Conservation (phyloP, 2,797 vertebrate genomes). For the Loriculus beryllinus region DNA sequence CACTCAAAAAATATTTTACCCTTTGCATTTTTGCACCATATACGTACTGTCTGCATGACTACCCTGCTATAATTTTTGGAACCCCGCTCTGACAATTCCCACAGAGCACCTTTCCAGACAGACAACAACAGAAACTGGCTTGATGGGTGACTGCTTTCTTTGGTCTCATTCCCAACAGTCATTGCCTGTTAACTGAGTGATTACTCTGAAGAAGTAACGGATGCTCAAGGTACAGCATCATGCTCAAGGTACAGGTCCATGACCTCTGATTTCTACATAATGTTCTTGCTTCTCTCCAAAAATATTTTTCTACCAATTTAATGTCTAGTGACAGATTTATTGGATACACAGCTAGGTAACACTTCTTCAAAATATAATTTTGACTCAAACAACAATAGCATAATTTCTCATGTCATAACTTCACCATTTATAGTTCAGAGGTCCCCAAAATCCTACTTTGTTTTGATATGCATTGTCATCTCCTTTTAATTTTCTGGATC, state of each 20-base stretch:
- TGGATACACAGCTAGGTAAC: neutral
- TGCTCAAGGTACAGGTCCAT: neutral
- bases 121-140: neutral
- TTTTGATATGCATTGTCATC: neutral
- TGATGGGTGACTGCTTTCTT: neutral
- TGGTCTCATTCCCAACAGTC: neutral
- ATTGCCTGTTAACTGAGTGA: neutral
- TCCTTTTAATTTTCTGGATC: neutral
- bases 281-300: neutral
- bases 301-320: neutral
- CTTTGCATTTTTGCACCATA: conserved; percentile 3
- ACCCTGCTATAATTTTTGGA: neutral
- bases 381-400: neutral
- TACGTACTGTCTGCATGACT: neutral
- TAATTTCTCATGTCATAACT: neutral
- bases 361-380: neutral
- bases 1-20: neutral
- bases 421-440: neutral
- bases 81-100: neutral
- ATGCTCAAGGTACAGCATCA: neutral
- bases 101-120: neutral
- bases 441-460: rapidly evolving
- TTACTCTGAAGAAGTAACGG: neutral
- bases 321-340: neutral
- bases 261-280: neutral